A percentile compares a stretch with the other conserved stretches of the same genome.
These are phyloP conservation scores for Fulmarus glacialis DNA, from an alignment of 2,113 vertebrate species.

Conservation along the genomic window DNA sequence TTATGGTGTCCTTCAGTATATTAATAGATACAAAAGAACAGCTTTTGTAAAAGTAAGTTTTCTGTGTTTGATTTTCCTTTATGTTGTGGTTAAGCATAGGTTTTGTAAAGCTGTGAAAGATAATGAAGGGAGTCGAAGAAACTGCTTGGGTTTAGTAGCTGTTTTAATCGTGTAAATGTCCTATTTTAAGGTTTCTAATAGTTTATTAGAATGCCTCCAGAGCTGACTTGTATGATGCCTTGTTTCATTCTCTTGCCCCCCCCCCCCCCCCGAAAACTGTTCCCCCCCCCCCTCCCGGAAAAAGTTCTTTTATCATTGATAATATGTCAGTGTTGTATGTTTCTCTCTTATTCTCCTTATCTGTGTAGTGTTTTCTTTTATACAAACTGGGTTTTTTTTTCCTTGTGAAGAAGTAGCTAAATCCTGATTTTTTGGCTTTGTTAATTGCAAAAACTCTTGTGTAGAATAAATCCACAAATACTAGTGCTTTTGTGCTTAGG, in stretches of 20 bases:
- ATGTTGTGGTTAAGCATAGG: neutral
- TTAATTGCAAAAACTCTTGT: neutral
- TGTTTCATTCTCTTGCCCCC: neutral
- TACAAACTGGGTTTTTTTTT: neutral
- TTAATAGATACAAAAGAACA: neutral
- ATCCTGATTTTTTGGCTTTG: neutral
- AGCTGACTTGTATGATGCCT: neutral
- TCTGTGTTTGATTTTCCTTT: neutral
- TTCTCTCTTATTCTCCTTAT: neutral
- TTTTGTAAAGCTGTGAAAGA: neutral
- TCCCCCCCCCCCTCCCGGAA: fast-evolving
- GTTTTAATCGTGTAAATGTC: neutral
- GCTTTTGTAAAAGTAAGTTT: neutral
- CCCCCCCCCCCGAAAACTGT: fast-evolving
- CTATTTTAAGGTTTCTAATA: neutral
- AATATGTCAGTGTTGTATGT: neutral
- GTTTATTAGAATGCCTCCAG: neutral
- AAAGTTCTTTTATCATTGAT: neutral
- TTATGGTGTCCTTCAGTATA: neutral
- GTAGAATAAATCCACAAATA: neutral
- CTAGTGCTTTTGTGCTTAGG: neutral
- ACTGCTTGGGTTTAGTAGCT: neutral
- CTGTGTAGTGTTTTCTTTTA: neutral
- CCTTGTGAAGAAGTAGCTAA: neutral
- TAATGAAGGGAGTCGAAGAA: neutral